Base-by-base conservation (phyloP, 2,797 vertebrate species). In the Diceros bicornis region DNA sequence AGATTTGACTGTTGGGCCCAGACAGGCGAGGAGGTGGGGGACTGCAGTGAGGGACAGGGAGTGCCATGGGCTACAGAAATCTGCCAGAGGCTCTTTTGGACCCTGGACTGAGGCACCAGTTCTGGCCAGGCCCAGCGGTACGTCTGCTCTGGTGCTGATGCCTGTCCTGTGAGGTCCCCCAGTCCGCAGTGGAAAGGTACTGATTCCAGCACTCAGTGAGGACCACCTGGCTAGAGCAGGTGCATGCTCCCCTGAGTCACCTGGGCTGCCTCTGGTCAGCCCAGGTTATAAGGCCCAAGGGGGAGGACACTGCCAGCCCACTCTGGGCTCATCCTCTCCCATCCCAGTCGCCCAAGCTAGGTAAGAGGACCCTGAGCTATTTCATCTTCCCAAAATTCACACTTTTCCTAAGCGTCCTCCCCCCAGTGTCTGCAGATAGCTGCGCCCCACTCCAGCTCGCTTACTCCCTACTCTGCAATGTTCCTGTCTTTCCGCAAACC, bases 391-490 rank as follows among this genome's bases (percentile, higher is more conserved):
- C 34, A 17, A 34, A 29, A 2, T 59, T 18, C 78, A 21, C 37
- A 2, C 50, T 72, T n/a, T 62, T 50, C 78, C 11, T 55, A 25
- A 29, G 34, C 2, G 2, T 23, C 23, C 72, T 7, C 6, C 12
- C 78, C 27, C 7, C 68, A 8, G 0, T 2, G 52, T 71, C 79
- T 34, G 74, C 68, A 50, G 50, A 44, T 1, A 23, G 37, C 86
- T 21, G 29, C 0, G 18, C 5, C 16, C 23, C 34, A 6, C 23
- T 23, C 81, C 9, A 1, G 23, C 41, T 8, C 50, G 52, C 72
- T 47, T 37, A 27, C 16, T 1, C 44, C 59, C 78, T 16, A 25
- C 3, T 44, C 2, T 0, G 52, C 55, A 8, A n/a, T 0, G 14
- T 79, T 27, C 21, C 25, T 16, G 69, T 13, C 47, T 14, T 69